These are phyloP conservation scores for Turnix velox DNA, from an alignment of 2,113 vertebrate species.

Conservation along the genomic window DNA sequence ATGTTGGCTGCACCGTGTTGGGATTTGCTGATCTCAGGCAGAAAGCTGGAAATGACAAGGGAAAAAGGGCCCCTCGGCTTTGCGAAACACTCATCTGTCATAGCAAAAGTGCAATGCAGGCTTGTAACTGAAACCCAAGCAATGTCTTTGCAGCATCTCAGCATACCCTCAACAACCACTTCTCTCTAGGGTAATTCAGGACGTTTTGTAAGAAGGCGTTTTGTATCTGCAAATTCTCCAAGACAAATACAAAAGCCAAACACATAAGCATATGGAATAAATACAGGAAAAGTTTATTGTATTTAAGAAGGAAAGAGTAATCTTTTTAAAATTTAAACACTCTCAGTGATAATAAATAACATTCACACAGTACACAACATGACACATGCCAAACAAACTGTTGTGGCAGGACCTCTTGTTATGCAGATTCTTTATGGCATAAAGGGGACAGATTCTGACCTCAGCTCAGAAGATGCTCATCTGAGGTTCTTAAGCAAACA, in stretches of 20 bases:
- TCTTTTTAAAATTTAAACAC: not conserved
- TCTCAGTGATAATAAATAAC: not conserved
- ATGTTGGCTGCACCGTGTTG: not conserved
- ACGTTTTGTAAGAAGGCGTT: accelerated
- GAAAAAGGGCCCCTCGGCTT: not conserved
- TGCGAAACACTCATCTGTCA: not conserved
- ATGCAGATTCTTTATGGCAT: not conserved
- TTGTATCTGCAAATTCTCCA: not conserved
- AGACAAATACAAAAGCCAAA: not conserved
- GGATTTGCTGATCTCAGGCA: not conserved
- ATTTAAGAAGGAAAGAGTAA: not conserved
- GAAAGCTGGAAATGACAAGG: not conserved
- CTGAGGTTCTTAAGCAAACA: not conserved
- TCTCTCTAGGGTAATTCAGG: not conserved
- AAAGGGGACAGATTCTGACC: not conserved
- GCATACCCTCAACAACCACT: not conserved
- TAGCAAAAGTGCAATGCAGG: not conserved
- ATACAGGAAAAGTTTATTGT: not conserved
- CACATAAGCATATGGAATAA: not conserved
- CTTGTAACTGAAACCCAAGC: not conserved
- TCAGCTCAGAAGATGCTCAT: not conserved
- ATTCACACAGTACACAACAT: accelerated
- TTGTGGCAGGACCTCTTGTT: not conserved
- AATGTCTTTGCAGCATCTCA: not conserved
- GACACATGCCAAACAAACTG: not conserved